Evolutionary conservation across 2,113 vertebrate genomes (phyloP).

Genomic region (Actenoides hombroni): DNA sequence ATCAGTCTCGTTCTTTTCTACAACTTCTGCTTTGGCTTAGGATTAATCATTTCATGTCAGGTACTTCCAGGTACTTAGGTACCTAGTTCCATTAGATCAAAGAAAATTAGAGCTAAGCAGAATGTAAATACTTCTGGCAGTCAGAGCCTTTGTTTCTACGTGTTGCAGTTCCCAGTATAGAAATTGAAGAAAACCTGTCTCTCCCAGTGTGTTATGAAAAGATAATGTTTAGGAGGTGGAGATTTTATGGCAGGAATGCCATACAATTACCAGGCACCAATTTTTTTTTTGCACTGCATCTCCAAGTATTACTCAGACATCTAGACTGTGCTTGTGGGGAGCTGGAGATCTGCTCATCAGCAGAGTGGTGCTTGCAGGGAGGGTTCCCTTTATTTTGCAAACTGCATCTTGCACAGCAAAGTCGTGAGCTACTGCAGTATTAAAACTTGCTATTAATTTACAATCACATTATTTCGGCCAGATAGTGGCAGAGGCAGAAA

Average conservation of each 20-base stretch:
- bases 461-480: background rate
- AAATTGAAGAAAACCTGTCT: background rate
- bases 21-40: background rate
- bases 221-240: background rate
- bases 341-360: background rate
- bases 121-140: background rate
- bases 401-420: background rate
- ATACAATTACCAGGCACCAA: background rate
- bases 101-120: slow-evolving; percentile 12
- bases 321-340: background rate
- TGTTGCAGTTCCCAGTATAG: background rate
- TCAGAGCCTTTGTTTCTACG: background rate
- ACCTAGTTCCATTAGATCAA: slow-evolving; percentile 29
- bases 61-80: background rate
- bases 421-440: background rate
- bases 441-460: background rate
- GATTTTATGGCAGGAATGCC: background rate
- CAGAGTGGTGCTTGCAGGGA: background rate
- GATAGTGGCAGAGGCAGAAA: background rate
- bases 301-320: background rate
- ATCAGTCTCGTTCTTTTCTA: background rate
- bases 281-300: background rate
- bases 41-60: slow-evolving; percentile 1
- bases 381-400: background rate
- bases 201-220: background rate